Percentiles rank a stretch among this genome's conserved stretches.
Evolutionary conservation across 2,113 vertebrate species (phyloP).

Genomic region (Melospiza melodia): DNA sequence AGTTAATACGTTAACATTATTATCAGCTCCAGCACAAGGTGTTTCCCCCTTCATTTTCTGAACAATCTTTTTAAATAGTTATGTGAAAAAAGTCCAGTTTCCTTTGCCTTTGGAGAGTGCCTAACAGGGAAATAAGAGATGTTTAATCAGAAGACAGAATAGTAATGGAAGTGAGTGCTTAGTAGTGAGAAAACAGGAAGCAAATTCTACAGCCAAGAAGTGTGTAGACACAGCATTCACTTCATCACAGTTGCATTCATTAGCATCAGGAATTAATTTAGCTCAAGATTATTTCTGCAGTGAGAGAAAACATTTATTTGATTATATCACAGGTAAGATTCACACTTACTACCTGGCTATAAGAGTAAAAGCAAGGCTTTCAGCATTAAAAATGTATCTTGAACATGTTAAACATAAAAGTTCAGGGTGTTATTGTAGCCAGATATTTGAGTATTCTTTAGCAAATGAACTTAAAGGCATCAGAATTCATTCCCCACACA

Average conservation of each 20-base stretch:
- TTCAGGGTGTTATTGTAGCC: neutral
- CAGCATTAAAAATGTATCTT: neutral
- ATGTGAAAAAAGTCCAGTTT: neutral
- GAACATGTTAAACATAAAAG: neutral
- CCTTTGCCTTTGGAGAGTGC: neutral
- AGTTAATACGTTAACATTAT: neutral
- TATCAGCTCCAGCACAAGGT: neutral
- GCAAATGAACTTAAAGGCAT: neutral
- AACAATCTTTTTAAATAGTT: neutral
- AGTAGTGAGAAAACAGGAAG: neutral
- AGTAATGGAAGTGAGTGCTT: neutral
- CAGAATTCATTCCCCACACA: slow-evolving; percentile 25
- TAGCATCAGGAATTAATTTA: slow-evolving; percentile 13
- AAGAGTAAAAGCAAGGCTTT: neutral
- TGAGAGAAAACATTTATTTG: neutral
- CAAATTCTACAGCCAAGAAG: neutral
- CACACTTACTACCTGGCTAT: neutral
- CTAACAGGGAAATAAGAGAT: neutral
- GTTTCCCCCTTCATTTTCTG: neutral
- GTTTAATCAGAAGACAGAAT: neutral
- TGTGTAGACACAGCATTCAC: neutral
- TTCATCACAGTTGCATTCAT: neutral
- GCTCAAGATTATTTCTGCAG: neutral
- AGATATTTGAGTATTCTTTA: slow-evolving; percentile 1
- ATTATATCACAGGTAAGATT: neutral